Evolutionary conservation across 2,797 vertebrate genomes (phyloP), one percentile per base, ranked within the genome.

Genomic region (Anabacerthia variegaticeps): DNA sequence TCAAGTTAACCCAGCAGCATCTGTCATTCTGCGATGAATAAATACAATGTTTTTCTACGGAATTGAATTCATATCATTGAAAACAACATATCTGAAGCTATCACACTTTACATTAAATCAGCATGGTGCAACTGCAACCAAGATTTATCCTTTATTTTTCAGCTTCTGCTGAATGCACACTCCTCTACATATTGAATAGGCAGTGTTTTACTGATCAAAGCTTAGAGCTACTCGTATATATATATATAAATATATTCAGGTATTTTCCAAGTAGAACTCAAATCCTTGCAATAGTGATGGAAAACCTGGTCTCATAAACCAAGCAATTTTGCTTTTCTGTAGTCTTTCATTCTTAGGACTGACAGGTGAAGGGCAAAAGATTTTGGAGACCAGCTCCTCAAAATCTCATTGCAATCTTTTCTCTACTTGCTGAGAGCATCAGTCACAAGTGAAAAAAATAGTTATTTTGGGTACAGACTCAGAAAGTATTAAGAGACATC

Each of bases 61-160:
- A 91, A 78, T 28, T 69, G 65, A 78, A 81, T 79, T 41, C 10
- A 16, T 66, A 30, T n/a, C 69, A 52, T 81, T 88, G 69, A 91
- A 92, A 93, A 88, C 36, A 73, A 73, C 34, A 9, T 89, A 78
- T 54, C 51, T 88, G 87, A 93, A 94, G 23, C 41, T 56, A 89
- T 79, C 69, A 39, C 19, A 49, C 30, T 95, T 79, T 34, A 52
- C 66, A 94, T 91, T 88, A 88, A 92, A 93, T 92, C 61, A 77
- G 37, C 30, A 67, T 62, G 44, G 52, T 2, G 3, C 51, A 87
- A 77, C 20, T 72, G 52, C 63, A 93, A 27, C 67, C 14, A 89
- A 61, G 30, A 85, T 76, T 84, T 79, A 34, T 41, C 14, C 72
- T 92, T 91, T 91, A 68, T 69, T 85, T 95, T 92, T 78, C 58